These are phyloP conservation scores for Cliona cf. orientalis DNA, from an alignment of 37 sponge, comb jelly and placozoan species.

Conservation along the genomic window DNA sequence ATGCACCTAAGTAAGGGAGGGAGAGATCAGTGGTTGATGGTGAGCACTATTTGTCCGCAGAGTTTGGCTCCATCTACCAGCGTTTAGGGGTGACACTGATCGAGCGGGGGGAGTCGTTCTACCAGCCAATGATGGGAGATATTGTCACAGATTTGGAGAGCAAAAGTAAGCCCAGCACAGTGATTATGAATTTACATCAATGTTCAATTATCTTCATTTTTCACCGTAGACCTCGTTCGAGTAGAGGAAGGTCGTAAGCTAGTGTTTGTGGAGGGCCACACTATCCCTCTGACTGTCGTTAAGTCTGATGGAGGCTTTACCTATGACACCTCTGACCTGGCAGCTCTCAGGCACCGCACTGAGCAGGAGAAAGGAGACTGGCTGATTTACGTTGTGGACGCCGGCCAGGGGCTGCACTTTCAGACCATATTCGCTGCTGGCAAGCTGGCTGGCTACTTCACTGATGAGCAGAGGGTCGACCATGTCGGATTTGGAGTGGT, in stretches of 20 bases:
- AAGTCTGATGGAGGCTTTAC: conserved; percentile 97
- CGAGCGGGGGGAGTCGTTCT: conserved; percentile 97
- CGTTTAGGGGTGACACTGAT: conserved; percentile 76
- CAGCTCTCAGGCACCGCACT: conserved; percentile 89
- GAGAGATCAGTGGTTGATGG: too few species aligned
- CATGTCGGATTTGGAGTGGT: conserved; percentile 99
- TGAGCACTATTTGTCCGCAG: too few species aligned
- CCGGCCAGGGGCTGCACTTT: conserved; percentile 92
- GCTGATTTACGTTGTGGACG: conserved; percentile 96
- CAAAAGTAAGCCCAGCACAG: conserved; percentile 53
- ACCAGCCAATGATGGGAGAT: conserved; percentile 89
- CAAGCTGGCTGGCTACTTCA: conserved; percentile 76
- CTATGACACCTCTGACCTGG: conserved; percentile 97
- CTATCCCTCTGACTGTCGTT: conserved; percentile 86
- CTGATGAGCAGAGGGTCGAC: conserved; percentile 56
- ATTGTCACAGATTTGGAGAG: conserved; percentile 82
- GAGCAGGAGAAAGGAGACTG: conserved; percentile 89
- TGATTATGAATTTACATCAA: background rate
- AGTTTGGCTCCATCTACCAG: conserved; percentile 82
- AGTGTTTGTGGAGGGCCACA: conserved; percentile 73
- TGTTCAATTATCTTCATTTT: background rate
- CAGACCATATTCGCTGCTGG: conserved; percentile 75
- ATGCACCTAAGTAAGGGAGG: too few species aligned
- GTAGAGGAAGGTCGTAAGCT: conserved; percentile 86
- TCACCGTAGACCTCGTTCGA: conserved; percentile 55